Base-by-base conservation (phyloP, 2,113 vertebrate genomes). In the Cnemophilus loriae region DNA sequence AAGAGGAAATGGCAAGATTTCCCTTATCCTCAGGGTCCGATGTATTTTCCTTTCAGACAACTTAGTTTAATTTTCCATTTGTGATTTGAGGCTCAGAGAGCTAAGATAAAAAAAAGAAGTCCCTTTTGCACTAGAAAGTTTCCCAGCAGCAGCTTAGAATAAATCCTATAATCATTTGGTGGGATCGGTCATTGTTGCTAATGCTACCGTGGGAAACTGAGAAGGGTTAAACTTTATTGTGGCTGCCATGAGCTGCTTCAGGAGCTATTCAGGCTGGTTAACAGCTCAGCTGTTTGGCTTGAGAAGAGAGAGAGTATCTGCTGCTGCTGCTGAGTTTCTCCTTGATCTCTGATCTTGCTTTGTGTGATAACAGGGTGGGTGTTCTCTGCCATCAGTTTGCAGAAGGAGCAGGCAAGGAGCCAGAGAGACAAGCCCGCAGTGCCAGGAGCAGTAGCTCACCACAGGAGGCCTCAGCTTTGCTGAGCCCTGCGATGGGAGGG, bases 221-320 rank as follows among this genome's bases (percentile, higher is more conserved):
- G 91, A 96, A 93, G 94, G 93, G 96, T 97, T 97, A 95, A 91
- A 95, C 83, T 92, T 96, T 52, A 41, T 64, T 84, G 90, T 88
- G 90, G 90, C 84, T 90, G 87, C 91, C 30, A 3, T 60, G 41
- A 90, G 87, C 67, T 91, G 75, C 85, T 89, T 59, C 46, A 19
- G 52, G 90, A 84, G 2, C 74, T 82, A 73, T 65, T 80, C 10
- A 13, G 94, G 85, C 97, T 92, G 91, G 94, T 95, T 95, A 90
- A 83, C 79, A 61, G 13, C 44, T 95, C 83, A 74, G 78, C 88
- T 83, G 70, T 55, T 95, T 97, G 95, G 95, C 95, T 93, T 23
- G 64, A 87, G 95, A 95, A 96, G 77, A 95, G 90, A 91, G 70
- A 35, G 75, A 87, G 35, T 12, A 41, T 56, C 84, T 88, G 65